These are phyloP conservation scores for Drosophila nigrodunni DNA, from an alignment of 1,140 invertebrate species.

Conservation along the genomic window DNA sequence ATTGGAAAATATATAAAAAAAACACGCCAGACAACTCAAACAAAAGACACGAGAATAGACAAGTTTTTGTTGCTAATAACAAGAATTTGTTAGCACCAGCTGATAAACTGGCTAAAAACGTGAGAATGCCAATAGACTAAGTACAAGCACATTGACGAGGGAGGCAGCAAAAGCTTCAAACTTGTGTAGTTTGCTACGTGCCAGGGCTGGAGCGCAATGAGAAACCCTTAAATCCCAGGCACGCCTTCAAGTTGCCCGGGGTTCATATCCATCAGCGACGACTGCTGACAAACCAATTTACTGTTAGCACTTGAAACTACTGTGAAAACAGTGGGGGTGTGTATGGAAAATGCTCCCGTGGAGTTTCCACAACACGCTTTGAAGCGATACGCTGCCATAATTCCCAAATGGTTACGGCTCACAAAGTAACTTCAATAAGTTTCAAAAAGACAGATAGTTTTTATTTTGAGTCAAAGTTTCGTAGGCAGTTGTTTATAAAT, in stretches of 20 bases:
- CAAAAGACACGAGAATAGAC: constrained; percentile 29
- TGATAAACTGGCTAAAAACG: constrained; percentile 33
- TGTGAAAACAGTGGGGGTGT: neutral
- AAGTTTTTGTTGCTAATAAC: constrained; percentile 12
- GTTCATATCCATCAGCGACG: constrained; percentile 21
- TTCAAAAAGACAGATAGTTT: neutral
- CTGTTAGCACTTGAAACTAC: constrained; percentile 10
- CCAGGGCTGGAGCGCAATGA: neutral
- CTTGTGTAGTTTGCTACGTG: constrained; percentile 1
- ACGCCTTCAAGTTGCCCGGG: constrained; percentile 16
- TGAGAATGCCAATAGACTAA: neutral
- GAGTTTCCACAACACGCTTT: neutral
- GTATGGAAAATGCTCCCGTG: neutral
- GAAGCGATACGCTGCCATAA: neutral
- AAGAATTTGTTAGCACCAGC: constrained; percentile 30
- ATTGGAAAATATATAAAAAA: neutral
- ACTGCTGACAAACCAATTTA: constrained; percentile 32
- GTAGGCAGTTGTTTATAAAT: neutral
- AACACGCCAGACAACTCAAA: constrained; percentile 22
- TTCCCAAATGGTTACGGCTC: neutral
- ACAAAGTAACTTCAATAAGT: neutral
- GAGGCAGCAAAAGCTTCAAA: neutral
- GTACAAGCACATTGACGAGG: neutral
- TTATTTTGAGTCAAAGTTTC: neutral
- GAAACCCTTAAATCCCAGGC: constrained; percentile 9